Conservation (phyloP, 1,140 invertebrate species). For the Apis mellifera region Amel_HAv3.1 CM009931.2:23924501-23925000, state of each 20-base stretch:
- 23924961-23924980: background rate
- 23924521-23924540: constrained; percentile 9
- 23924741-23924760: constrained; percentile 43
- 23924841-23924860: no score
- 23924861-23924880: no score
- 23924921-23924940: background rate
- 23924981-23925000: background rate
- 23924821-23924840: background rate
- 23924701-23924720: constrained; percentile 39
- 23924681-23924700: constrained; percentile 18
- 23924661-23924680: background rate
- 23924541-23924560: constrained; percentile 45
- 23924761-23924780: constrained; percentile 47
- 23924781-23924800: constrained; percentile 35
- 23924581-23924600: background rate
- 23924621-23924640: background rate
- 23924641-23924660: no score
- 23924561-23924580: constrained; percentile 23
- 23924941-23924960: background rate
- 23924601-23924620: background rate
- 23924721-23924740: constrained; percentile 27
- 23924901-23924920: background rate
- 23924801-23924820: constrained; percentile 30
- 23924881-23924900: background rate
- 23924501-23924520: constrained; percentile 19